Conservation (phyloP, 2,113 vertebrate species). For the Leucopsar rothschildi region DNA sequence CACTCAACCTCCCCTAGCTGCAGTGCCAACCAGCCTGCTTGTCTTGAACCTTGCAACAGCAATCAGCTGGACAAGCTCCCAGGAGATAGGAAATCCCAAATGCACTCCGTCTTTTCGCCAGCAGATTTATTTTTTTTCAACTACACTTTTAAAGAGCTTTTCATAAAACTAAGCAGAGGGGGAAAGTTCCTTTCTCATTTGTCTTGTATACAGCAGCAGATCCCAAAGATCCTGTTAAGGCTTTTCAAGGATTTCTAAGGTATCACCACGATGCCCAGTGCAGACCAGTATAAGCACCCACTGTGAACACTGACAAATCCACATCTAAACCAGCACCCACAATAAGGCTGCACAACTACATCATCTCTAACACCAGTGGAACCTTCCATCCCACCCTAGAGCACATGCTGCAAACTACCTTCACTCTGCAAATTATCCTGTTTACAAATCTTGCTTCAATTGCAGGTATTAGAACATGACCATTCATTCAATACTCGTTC, state of each 20-base stretch:
- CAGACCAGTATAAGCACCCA: not conserved
- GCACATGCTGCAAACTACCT: not conserved
- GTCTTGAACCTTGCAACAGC: not conserved
- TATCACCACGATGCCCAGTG: not conserved
- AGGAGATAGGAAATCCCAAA: not conserved
- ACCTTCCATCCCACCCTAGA: not conserved
- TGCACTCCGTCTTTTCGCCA: not conserved
- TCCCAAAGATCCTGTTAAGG: not conserved
- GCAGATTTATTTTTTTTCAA: not conserved
- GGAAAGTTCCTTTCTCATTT: not conserved
- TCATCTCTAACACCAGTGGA: not conserved
- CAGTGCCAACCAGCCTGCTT: not conserved
- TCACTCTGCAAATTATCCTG: not conserved
- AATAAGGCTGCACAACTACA: not conserved
- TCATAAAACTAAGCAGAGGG: not conserved
- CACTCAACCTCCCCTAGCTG: not conserved
- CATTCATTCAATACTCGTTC: not conserved
- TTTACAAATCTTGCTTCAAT: not conserved
- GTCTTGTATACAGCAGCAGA: not conserved
- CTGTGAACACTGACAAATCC: not conserved
- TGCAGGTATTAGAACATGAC: not conserved
- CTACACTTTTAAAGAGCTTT: not conserved
- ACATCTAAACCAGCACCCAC: fast-evolving
- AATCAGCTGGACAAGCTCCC: not conserved
- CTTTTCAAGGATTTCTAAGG: not conserved